Evolutionary conservation across 2,888 invertebrate species (phyloP), one percentile per base, ranked within the genome.

Genomic region (Pheosia tremula): DNA sequence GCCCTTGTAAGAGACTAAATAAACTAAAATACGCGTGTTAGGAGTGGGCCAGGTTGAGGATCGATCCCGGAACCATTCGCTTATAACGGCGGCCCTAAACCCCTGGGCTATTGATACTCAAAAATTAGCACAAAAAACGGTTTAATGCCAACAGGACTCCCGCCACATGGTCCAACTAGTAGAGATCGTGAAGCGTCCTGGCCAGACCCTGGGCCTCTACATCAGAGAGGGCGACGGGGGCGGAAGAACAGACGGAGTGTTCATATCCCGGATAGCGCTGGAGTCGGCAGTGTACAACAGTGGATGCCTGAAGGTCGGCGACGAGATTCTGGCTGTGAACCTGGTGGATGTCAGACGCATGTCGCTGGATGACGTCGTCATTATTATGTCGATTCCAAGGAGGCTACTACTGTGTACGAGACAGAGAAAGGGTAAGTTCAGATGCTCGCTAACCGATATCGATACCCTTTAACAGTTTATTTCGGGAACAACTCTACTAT

Each of bases 161-260:
- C 95, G 97, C 77, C 96, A 97, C 86, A 95, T 96, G 75, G 97
- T 98, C 67, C 96, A 97, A 88, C 96, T 99, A 84, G 99, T 99
- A 77, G 99, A 99, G 94, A 99, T 99, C 83, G 98, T 99, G 74
- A 99, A 99, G 91, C 96, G 99, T 78, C 99, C 99, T 0, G 99
- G 99, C 11, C 99, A 99, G 92, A 99, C 99, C 45, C 94, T 99
- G 69, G 99, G 99, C 54, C 95, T 99, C 66, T 99, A 99, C 90
- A 99, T 99, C 83, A 95, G 99, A 52, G 99, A 99, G 95, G 99
- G 99, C n/a, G 99, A 99, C 83, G 99, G 99, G n/a, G 96, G 97
- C 60, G 98, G 98, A 81, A 95, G 98, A 67, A 96, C 96, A 56
- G 98, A 99, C 81, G 99, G 99, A 56, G 99, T 99, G 67, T 99